phyloP scores from a whole-genome alignment of 2,113 vertebrate species.

The Phaethon lepturus region DNA sequence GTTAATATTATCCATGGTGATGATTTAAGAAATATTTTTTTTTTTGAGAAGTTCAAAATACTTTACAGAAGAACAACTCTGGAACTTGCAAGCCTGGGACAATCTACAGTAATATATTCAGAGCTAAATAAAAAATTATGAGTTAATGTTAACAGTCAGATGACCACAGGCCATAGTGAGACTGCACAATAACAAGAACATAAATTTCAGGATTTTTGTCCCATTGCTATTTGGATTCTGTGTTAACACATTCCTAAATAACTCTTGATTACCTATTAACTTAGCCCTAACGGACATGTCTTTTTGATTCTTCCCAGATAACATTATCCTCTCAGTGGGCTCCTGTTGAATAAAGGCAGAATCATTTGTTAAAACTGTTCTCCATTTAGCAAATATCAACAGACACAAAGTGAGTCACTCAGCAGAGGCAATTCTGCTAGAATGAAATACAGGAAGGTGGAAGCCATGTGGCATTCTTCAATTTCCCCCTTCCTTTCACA shows the following conservation, averaged over 20 bases:
- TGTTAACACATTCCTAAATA: background rate
- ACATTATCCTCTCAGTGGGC: background rate
- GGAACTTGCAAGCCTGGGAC: background rate
- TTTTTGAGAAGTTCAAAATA: background rate
- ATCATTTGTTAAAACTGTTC: background rate
- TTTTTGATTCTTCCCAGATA: background rate
- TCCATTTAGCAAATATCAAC: background rate
- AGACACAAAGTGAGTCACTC: background rate
- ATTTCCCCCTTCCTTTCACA: slow-evolving; percentile 51
- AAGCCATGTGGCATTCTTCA: slow-evolving; percentile 22
- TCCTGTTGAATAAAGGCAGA: background rate
- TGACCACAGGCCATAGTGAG: background rate
- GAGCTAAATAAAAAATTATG: background rate
- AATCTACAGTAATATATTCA: background rate
- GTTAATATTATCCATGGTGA: background rate
- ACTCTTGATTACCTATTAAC: background rate
- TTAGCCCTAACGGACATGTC: background rate
- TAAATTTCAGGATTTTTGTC: background rate
- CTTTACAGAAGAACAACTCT: background rate
- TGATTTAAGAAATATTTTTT: background rate
- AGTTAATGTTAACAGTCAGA: background rate
- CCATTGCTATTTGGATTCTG: background rate
- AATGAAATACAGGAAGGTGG: slow-evolving; percentile 53
- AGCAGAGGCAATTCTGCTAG: background rate
- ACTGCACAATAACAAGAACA: background rate